Evolutionary conservation across 2,113 vertebrate genomes (phyloP).

Genomic region (Catharus minimus): DNA sequence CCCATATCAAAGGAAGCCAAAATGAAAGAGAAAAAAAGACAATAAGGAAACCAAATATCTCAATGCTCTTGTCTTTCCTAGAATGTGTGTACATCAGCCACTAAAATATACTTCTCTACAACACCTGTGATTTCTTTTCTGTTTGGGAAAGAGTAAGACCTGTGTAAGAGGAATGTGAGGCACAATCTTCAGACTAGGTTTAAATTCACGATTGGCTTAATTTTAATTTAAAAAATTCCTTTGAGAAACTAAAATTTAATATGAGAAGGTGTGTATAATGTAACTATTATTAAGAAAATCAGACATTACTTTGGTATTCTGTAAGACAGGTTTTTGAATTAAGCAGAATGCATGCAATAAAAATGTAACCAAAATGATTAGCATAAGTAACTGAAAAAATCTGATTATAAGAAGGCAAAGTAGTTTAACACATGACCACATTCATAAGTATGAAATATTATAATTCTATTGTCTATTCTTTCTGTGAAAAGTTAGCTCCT

Average conservation of each 20-base stretch:
- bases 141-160: background rate
- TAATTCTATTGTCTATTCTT: conserved; percentile 78
- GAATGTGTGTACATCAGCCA: background rate
- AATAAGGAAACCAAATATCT: background rate
- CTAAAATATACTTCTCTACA: background rate
- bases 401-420: conserved; percentile 67
- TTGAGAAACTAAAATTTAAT: conserved; percentile 21
- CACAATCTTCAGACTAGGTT: background rate
- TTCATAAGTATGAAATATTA: conserved; percentile 75
- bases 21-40: background rate
- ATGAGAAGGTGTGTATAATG: background rate
- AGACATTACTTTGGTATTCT: background rate
- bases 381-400: conserved; percentile 69
- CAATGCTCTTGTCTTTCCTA: background rate
- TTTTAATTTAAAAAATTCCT: conserved; percentile 33
- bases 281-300: conserved; percentile 1
- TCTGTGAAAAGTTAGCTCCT: conserved; percentile 75
- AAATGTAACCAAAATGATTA: conserved; percentile 66
- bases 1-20: background rate
- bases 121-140: background rate
- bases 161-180: background rate
- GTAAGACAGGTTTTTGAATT: conserved; percentile 36
- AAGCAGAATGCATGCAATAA: conserved; percentile 35
- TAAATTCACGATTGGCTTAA: background rate
- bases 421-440: conserved; percentile 68